phyloP scores from a whole-genome alignment of 1,140 invertebrate genomes.

The Drosophila auraria region DNA sequence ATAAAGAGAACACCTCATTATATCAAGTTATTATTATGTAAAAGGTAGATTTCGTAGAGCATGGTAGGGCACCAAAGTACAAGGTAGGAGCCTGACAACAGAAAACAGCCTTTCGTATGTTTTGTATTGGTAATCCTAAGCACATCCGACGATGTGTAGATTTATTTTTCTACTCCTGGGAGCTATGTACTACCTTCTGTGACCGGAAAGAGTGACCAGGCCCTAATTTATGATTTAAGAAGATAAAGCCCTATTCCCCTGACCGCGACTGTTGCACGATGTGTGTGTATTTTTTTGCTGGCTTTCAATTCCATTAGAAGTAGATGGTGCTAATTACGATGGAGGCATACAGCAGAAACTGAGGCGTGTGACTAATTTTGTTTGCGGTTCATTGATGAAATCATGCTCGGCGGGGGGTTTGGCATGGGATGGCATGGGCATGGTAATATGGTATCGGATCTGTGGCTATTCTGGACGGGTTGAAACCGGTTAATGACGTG shows the following conservation, averaged over 20 bases:
- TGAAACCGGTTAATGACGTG: constrained; percentile 49
- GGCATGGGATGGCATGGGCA: not conserved
- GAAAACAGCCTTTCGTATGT: too few relatives aligned
- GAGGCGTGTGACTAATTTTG: constrained; percentile 68
- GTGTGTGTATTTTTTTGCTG: not conserved
- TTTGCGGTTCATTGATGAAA: constrained; percentile 55
- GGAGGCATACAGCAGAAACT: constrained; percentile 26
- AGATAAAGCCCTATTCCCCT: not conserved
- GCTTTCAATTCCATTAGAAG: constrained; percentile 46
- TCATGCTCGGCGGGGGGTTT: constrained; percentile 26
- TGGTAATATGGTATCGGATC: constrained; percentile 20
- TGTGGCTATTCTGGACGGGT: constrained; percentile 20
- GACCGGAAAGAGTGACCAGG: not conserved
- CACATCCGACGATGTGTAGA: too few relatives aligned
- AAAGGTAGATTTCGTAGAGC: not conserved
- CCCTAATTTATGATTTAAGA: not conserved
- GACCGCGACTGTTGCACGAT: constrained; percentile 1
- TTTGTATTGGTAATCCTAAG: too few relatives aligned
- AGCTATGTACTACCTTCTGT: not conserved
- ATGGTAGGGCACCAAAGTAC: too few relatives aligned
- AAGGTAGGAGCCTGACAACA: too few relatives aligned
- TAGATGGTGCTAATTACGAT: constrained; percentile 66
- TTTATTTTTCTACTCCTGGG: not conserved
- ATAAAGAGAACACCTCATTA: not conserved
- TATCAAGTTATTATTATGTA: not conserved